These are phyloP conservation scores for Nothura maculosa DNA, from an alignment of 2,797 vertebrate genomes.

Conservation along the genomic window DNA sequence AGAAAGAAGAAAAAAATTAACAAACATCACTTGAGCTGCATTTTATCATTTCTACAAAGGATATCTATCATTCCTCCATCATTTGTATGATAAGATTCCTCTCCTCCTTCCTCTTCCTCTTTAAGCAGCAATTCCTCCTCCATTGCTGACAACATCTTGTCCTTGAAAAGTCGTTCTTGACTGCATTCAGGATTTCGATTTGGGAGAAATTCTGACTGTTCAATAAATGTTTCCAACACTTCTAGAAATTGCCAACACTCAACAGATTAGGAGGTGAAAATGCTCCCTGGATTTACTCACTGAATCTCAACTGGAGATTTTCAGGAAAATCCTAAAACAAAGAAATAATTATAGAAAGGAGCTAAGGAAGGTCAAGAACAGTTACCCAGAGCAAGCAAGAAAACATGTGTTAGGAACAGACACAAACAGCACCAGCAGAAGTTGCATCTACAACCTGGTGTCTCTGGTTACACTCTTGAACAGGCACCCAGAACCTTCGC, in stretches of 20 bases:
- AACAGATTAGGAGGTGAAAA: neutral
- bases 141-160: accelerated
- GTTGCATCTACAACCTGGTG: accelerated
- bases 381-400: neutral
- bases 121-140: neutral
- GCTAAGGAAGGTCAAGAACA: neutral
- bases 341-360: neutral
- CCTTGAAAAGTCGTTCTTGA: neutral
- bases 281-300: neutral
- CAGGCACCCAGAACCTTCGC: constrained; percentile 95
- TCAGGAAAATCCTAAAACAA: neutral
- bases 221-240: neutral
- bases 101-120: neutral
- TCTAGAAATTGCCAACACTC: neutral
- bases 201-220: neutral
- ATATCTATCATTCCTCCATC: neutral
- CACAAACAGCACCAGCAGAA: neutral
- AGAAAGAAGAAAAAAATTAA: neutral
- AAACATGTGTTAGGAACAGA: neutral
- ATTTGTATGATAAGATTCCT: neutral
- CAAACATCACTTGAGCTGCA: neutral
- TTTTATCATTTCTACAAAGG: neutral
- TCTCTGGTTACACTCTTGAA: constrained; percentile 88
- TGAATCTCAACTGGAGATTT: neutral
- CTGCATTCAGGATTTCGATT: neutral